Percentiles rank a stretch among this genome's conserved stretches.
Evolutionary conservation across 1,140 invertebrate genomes (phyloP).

Genomic region (Tetramorium parvispinum): DNA sequence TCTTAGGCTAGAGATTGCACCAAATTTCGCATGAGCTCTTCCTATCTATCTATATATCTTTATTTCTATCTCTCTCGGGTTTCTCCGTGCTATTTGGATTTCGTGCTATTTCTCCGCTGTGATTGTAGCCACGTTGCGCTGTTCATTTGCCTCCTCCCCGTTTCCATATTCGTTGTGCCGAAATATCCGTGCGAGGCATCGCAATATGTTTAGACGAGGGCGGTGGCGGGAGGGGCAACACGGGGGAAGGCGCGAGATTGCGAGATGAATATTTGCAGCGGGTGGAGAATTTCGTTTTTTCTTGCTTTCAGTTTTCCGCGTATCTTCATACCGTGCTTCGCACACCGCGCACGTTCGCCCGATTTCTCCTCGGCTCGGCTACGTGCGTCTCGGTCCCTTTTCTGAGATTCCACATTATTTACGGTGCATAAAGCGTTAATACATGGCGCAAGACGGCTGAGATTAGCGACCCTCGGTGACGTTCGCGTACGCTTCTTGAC

Average conservation of each 20-base stretch:
- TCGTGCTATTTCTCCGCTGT: constrained; percentile 54
- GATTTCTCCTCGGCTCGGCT: constrained; percentile 16
- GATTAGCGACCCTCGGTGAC: constrained; percentile 21
- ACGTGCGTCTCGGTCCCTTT: constrained; percentile 5
- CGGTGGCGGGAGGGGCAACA: not conserved
- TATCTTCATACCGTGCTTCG: constrained; percentile 27
- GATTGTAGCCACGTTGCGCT: constrained; percentile 66
- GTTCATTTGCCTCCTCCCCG: constrained; percentile 65
- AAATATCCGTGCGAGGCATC: constrained; percentile 63
- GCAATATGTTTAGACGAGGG: constrained; percentile 53
- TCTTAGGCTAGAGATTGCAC: not conserved
- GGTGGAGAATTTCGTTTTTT: constrained; percentile 52
- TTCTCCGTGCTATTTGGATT: constrained; percentile 54
- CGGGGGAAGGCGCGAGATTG: constrained; percentile 42
- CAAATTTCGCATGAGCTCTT: constrained; percentile 2
- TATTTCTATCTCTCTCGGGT: constrained; percentile 27
- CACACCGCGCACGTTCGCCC: constrained; percentile 7
- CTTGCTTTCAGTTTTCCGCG: constrained; percentile 43
- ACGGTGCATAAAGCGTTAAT: constrained; percentile 58
- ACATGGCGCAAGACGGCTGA: not conserved
- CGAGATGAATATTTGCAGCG: constrained; percentile 66
- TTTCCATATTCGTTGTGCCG: constrained; percentile 62
- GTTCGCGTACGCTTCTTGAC: not conserved
- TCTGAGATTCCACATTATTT: constrained; percentile 48
- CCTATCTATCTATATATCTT: constrained; percentile 29